Percentiles rank a stretch among this genome's conserved stretches.
Conservation (phyloP, 2,888 invertebrate genomes). For the Rotaria magnacalcarata region DNA sequence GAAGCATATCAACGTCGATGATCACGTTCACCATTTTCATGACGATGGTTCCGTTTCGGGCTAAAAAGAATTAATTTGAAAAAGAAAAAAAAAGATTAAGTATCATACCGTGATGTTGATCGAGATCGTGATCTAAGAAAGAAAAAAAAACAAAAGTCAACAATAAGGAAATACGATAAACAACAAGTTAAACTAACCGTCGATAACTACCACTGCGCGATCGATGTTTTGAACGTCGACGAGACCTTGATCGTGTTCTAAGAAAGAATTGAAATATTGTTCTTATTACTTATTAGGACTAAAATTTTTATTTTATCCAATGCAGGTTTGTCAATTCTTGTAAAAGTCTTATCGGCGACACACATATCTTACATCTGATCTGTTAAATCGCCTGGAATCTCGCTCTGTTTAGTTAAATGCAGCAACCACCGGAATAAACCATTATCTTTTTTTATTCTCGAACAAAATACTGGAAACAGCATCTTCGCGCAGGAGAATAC, state of each 20-base stretch:
- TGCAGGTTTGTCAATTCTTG: neutral
- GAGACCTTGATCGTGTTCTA: conserved; percentile 33
- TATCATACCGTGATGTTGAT: neutral
- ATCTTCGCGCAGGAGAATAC: neutral
- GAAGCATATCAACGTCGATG: neutral
- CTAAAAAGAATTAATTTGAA: neutral
- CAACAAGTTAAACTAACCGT: neutral
- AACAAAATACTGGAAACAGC: conserved; percentile 10
- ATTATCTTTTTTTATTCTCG: neutral
- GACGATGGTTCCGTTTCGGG: neutral
- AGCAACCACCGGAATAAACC: conserved; percentile 13
- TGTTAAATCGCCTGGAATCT: neutral
- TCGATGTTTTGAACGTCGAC: conserved; percentile 11
- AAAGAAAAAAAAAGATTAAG: neutral
- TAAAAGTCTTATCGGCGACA: neutral
- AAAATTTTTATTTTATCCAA: neutral
- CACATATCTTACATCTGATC: neutral
- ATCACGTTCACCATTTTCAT: conserved; percentile 20
- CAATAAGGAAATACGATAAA: too few relatives aligned
- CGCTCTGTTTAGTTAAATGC: neutral
- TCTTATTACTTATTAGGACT: neutral
- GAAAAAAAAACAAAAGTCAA: neutral
- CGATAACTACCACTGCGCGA: conserved; percentile 9
- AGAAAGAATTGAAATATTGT: neutral
- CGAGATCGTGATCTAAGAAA: neutral